Evolutionary conservation across 2,888 invertebrate species (phyloP), one percentile per base, ranked within the genome.

Genomic region (Leucophora obtusa): DNA sequence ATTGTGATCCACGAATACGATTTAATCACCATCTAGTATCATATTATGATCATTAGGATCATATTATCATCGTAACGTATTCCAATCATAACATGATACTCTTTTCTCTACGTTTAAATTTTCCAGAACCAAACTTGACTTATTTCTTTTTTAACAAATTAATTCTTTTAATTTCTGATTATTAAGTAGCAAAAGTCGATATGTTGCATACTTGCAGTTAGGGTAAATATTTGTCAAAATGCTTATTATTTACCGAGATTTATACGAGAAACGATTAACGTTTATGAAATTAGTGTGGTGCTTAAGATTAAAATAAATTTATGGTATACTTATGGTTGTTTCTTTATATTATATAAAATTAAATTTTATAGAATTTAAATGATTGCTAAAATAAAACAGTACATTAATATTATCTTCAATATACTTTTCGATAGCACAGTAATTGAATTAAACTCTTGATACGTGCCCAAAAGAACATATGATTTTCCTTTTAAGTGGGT

Each of bases 201-300:
- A 11, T 38, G 38, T 21, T 54, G 4, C n/a, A 24, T 6, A 24
- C 6, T 14, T 3, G 24, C 14, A 54, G 28, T 28, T 21, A 35
- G 60, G 59, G 65, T 74, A 73, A 81, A 77, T 81, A 81, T 81
- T 77, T 81, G 35, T 53, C 43, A 38, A 70, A 70, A 50, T 66
- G 24, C 65, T 70, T 70, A 59, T 69, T 66, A 51, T 62, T 75
- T 3, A 11, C 35, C 51, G 51, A 77, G 77, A 81, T 81, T 81
- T 81, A 81, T 81, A 69, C 73, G 65, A 58, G 58, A 60, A 77
- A 74, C 81, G 81, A 77, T 81, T 81, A 81, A 77, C 73, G 77
- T 70, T 77, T 77, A 69, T 69, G 73, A 77, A 66, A 72, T 54
- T 17, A 51, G 63, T 70, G 58, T 58, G 71, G 54, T 78, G 66